Percentiles rank a stretch among this genome's conserved stretches.
Conservation (phyloP, 1,140 invertebrate genomes). For the Plodia interpunctella region DNA sequence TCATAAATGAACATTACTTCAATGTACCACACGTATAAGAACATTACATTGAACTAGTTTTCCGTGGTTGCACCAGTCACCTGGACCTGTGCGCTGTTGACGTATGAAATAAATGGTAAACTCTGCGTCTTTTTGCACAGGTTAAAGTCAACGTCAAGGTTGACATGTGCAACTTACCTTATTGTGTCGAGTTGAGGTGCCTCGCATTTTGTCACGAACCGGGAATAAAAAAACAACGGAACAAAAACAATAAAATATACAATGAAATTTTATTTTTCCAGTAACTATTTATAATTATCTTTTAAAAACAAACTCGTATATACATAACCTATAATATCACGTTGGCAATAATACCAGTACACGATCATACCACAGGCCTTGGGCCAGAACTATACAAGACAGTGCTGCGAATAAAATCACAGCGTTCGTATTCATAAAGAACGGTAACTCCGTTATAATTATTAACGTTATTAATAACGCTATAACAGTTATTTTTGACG, state of each 20-base stretch:
- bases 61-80: too few species aligned
- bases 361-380: constrained; percentile 32
- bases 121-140: too few species aligned
- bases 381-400: constrained; percentile 29
- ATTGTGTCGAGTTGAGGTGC: too few species aligned
- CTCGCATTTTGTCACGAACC: too few species aligned
- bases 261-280: constrained; percentile 60
- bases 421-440: constrained; percentile 35
- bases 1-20: too few species aligned
- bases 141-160: too few species aligned
- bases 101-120: too few species aligned
- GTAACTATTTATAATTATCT: constrained; percentile 55
- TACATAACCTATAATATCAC: constrained; percentile 51
- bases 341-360: constrained; percentile 51
- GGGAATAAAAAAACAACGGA: background rate
- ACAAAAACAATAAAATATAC: constrained; percentile 35
- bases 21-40: too few species aligned
- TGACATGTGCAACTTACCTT: too few species aligned
- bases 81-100: too few species aligned
- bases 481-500: constrained; percentile 34
- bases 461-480: constrained; percentile 33
- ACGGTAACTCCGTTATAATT: constrained; percentile 32
- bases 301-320: constrained; percentile 44
- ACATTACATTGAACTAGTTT: too few species aligned
- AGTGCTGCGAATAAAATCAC: constrained; percentile 33